Evolutionary conservation across 2,888 invertebrate genomes (phyloP).

Genomic region (Tipula unca): DNA sequence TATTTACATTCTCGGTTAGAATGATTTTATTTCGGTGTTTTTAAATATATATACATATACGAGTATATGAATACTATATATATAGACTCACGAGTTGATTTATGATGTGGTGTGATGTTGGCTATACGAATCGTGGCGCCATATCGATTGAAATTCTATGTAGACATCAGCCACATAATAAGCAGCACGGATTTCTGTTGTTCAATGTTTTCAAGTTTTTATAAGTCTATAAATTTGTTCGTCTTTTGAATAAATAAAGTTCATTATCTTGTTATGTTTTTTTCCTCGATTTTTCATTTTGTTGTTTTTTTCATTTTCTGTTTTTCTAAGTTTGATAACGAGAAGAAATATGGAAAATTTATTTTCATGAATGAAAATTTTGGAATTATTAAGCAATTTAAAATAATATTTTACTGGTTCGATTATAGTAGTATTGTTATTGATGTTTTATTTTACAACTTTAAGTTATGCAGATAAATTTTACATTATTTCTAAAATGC

Average conservation of each 20-base stretch:
- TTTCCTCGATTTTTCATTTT: not conserved
- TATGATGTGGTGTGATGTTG: not conserved
- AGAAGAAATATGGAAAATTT: not conserved
- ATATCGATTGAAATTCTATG: not conserved
- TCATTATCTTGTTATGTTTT: not conserved
- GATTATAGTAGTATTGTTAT: no score
- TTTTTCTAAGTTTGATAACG: not conserved
- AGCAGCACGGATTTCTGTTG: not conserved
- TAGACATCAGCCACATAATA: not conserved
- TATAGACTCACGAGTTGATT: not conserved
- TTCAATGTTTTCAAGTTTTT: not conserved
- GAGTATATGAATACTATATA: no score
- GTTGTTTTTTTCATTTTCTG: not conserved
- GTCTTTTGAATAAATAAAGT: not conserved
- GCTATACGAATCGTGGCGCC: not conserved
- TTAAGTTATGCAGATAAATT: no score
- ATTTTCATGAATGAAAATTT: no score
- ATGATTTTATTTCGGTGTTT: not conserved
- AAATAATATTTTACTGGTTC: no score
- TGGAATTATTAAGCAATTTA: no score
- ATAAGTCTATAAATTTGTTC: not conserved
- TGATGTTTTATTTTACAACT: no score
- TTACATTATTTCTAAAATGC: no score
- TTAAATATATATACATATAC: not conserved
- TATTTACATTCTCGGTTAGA: not conserved